phyloP scores from a whole-genome alignment of 1,140 invertebrate genomes.

The Eriosoma lanigerum region DNA sequence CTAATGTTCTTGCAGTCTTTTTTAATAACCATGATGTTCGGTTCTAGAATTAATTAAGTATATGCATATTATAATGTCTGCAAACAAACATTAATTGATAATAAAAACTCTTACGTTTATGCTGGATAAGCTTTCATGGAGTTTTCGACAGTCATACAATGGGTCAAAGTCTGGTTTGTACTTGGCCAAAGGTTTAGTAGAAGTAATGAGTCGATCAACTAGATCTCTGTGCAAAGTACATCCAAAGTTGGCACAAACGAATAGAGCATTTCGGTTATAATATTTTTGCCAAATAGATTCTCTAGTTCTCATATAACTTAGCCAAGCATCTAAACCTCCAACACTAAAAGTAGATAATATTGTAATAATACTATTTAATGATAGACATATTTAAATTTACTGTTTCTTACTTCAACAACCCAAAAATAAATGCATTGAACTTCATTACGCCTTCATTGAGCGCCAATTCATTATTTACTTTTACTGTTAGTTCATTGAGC shows the following conservation, averaged over 20 bases:
- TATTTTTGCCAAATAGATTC: conserved; percentile 81
- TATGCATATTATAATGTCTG: background rate
- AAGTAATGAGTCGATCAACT: conserved; percentile 71
- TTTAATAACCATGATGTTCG: conserved; percentile 60
- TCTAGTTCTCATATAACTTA: conserved; percentile 77
- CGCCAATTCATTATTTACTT: conserved; percentile 80
- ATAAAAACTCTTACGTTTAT: conserved; percentile 59
- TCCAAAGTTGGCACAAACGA: conserved; percentile 70
- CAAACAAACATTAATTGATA: too few species aligned
- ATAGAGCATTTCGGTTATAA: conserved; percentile 71
- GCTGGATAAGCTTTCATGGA: conserved; percentile 74
- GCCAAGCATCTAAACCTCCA: conserved; percentile 80
- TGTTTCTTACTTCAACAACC: conserved; percentile 77
- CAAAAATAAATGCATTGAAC: conserved; percentile 87
- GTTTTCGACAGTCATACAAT: conserved; percentile 74
- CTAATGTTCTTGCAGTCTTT: conserved; percentile 62
- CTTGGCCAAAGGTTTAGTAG: conserved; percentile 73
- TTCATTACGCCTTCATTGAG: conserved; percentile 82
- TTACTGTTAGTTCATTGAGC: conserved; percentile 81
- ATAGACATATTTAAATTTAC: background rate
- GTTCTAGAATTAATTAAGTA: background rate
- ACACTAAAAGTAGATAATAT: conserved; percentile 63
- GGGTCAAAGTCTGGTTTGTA: conserved; percentile 79
- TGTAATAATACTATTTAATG: too few species aligned
- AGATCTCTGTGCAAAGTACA: conserved; percentile 66